Conservation (phyloP, 1,140 invertebrate genomes). For the Microplitis mediator region DNA sequence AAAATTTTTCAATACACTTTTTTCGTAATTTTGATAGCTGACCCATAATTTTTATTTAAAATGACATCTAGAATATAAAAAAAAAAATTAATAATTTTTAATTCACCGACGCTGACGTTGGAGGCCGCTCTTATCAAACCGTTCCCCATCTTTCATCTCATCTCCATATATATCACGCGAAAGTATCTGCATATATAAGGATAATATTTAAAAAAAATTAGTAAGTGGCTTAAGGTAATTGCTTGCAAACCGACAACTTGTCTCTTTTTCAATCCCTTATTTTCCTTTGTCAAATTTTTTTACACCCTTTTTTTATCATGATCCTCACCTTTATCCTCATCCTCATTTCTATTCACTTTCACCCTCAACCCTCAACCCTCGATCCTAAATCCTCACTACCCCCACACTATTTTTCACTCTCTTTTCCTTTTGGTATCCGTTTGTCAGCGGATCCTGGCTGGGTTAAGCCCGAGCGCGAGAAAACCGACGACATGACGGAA, state of each 20-base stretch:
- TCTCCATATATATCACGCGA: neutral
- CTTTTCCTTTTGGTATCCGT: neutral
- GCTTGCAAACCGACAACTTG: conserved; percentile 26
- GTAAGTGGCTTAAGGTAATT: conserved; percentile 49
- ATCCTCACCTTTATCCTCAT: neutral
- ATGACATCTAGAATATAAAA: no score
- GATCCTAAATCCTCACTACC: no score
- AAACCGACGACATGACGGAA: neutral
- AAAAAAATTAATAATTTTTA: no score
- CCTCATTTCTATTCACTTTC: no score
- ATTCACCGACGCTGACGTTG: neutral
- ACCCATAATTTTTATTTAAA: no score
- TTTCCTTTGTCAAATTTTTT: neutral
- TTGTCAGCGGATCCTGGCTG: conserved; percentile 31
- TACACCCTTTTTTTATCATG: neutral
- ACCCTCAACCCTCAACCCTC: no score
- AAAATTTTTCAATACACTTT: no score
- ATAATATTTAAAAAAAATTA: conserved; percentile 41
- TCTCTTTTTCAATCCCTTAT: neutral
- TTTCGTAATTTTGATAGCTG: no score
- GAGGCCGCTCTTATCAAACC: no score
- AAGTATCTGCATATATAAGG: conserved; percentile 3
- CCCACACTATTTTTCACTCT: neutral
- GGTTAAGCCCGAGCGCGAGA: conserved; percentile 3
- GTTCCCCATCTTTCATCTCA: no score